Percentiles rank a stretch among this genome's conserved stretches.
These are phyloP conservation scores for Vespertilio murinus DNA, from an alignment of 2,797 vertebrate genomes.

Conservation along the genomic window DNA sequence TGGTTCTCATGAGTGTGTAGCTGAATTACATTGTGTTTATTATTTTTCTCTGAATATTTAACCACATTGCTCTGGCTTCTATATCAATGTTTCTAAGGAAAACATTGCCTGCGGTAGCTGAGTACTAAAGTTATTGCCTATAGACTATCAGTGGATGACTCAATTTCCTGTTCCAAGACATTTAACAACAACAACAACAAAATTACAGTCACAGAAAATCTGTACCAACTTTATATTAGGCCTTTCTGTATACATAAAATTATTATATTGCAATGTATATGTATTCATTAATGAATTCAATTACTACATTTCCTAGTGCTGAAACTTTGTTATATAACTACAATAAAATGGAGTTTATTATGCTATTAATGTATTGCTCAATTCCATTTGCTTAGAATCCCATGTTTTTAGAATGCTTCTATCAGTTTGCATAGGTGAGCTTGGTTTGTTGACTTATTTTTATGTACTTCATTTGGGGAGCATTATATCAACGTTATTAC, in stretches of 20 bases:
- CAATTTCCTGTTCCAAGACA: background rate
- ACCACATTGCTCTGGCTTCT: background rate
- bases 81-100: background rate
- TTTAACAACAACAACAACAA: background rate
- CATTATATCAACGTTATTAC: background rate
- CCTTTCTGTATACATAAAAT: background rate
- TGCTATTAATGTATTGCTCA: background rate
- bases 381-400: background rate
- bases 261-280: background rate
- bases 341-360: background rate
- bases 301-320: background rate
- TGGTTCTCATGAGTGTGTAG: background rate
- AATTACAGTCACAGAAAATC: background rate
- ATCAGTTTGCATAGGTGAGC: background rate
- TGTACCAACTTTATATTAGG: background rate
- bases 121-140: background rate
- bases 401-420: background rate
- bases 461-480: background rate
- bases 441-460: background rate
- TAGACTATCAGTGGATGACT: background rate
- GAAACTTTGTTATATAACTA: background rate
- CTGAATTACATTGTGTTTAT: background rate
- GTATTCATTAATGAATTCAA: background rate
- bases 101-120: background rate
- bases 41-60: constrained; percentile 8